Base-by-base conservation (phyloP, 2,113 vertebrate species). In the Nymphicus hollandicus region DNA sequence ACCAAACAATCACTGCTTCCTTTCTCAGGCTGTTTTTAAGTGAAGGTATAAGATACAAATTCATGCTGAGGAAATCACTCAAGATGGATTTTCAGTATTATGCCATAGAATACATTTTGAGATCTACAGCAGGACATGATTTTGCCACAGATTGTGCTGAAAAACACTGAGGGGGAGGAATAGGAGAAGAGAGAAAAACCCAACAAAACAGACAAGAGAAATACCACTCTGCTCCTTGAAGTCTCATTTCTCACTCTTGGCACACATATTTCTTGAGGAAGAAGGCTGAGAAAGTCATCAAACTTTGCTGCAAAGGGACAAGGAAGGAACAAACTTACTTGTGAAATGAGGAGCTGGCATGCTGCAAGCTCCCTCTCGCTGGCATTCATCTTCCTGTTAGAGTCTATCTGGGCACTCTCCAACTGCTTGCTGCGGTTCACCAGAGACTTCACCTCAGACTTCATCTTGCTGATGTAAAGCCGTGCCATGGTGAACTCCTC, bases 401-500 rank as follows among this genome's bases (percentile, higher is more conserved):
- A 98, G 73, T 99, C 98, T 31, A 98, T 97, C 98, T 99, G 99
- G 28, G 98, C 95, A 0, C 98, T 99, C 97, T 99, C 99, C 61
- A 99, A 91, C 97, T 99, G 99, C 84, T 99, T 99, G 98, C 98
- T 98, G 39, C 98, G 98, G 96, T 99, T 99, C 94, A 99, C 98
- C 89, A 99, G 96, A 1, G 99, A 99, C 95, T 99, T 99, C 77
- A 99, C 98, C 97, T 99, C 99, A 0, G 99, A 99, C 86, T 99
- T 99, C 98, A 99, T 99, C 96, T 99, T 99, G 95, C 98, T 99
- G 97, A 99, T 98, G 97, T 98, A 99, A 31, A 99, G 98, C 31
- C 98, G 97, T 41, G 99, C 99, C 97, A 99, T 98, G 49, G 99
- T 99, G 97, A 99, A 99, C 96, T 99, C 99, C 93, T 99, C 99